Conservation (phyloP, 2,113 vertebrate genomes). For the Corythornis vintsioides region DNA sequence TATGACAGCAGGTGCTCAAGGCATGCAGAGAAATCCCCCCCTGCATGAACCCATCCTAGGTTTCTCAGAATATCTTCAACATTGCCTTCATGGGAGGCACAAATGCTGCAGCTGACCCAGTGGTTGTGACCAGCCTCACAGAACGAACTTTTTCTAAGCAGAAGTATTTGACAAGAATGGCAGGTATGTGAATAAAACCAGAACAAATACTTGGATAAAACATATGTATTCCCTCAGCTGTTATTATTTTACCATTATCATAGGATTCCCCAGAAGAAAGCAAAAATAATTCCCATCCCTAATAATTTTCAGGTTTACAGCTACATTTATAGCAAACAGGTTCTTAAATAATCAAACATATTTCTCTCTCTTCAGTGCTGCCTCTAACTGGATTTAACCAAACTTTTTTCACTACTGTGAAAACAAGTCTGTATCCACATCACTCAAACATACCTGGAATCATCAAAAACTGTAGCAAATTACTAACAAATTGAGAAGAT, state of each 20-base stretch:
- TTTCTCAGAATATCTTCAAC: neutral
- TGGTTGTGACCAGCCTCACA: neutral
- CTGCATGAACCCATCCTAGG: rapidly evolving
- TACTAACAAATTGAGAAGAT: neutral
- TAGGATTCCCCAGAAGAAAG: neutral
- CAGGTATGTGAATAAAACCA: neutral
- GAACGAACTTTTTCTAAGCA: neutral
- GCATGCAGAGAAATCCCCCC: neutral
- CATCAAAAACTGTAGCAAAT: neutral
- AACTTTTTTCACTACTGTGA: neutral
- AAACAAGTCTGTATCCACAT: neutral
- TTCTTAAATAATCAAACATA: neutral
- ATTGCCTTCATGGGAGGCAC: neutral
- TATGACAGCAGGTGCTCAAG: neutral
- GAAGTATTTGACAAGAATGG: neutral
- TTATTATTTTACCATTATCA: neutral
- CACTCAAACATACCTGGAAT: neutral
- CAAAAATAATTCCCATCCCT: neutral
- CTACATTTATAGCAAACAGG: neutral
- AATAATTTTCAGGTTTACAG: neutral
- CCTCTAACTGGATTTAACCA: neutral
- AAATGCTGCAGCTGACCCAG: neutral
- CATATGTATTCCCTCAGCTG: neutral
- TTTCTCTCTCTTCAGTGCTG: neutral
- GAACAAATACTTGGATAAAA: neutral